Evolutionary conservation across 2,888 invertebrate species (phyloP).

Genomic region (Catocala fraxini): DNA sequence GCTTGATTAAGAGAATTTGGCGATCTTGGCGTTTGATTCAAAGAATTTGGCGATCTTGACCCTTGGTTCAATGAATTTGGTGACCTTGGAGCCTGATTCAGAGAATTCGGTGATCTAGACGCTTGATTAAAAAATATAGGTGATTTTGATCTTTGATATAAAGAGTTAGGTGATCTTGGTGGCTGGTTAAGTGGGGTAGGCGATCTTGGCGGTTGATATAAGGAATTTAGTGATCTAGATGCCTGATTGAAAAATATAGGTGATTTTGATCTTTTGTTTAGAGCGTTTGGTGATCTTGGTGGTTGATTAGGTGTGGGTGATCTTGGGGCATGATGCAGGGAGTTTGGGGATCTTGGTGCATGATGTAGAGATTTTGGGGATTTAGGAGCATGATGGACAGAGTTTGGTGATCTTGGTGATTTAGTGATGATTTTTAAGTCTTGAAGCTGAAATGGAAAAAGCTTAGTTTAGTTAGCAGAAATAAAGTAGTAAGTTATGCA

Average conservation of each 20-base stretch:
- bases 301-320: too few species aligned
- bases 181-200: conserved; percentile 11
- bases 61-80: conserved; percentile 5
- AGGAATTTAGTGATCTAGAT: not conserved
- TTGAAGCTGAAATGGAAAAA: conserved; percentile 11
- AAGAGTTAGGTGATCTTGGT: conserved; percentile 1
- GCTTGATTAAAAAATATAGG: not conserved
- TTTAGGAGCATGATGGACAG: too few species aligned
- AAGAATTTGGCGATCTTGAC: conserved; percentile 13
- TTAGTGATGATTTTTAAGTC: conserved; percentile 12
- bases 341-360: too few species aligned
- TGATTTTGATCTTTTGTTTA: not conserved
- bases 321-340: too few species aligned
- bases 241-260: not conserved
- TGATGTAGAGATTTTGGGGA: too few species aligned
- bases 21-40: conserved; percentile 10
- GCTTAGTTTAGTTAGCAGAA: not conserved
- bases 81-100: conserved; percentile 10
- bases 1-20: conserved; percentile 1
- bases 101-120: not conserved
- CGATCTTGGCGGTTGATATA: conserved; percentile 4
- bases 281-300: too few species aligned
- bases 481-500: not conserved
- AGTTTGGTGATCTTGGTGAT: not conserved
- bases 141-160: not conserved